Percentiles rank a stretch among this genome's conserved stretches.
These are phyloP conservation scores for Julus scanicus DNA, from an alignment of 2,888 invertebrate genomes.

Conservation along the genomic window DNA sequence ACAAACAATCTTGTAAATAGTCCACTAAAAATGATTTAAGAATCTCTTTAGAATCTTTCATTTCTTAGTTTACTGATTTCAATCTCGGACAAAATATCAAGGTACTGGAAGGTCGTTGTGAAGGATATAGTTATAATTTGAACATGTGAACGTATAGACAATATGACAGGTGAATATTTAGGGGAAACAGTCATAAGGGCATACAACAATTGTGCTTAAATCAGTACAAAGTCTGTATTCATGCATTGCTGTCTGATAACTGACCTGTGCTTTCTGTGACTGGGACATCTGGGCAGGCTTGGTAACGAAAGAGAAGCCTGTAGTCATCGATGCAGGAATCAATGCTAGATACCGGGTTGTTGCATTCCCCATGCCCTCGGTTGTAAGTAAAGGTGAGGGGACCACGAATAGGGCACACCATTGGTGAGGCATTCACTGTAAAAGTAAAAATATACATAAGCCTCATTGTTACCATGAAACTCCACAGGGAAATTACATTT, in stretches of 20 bases:
- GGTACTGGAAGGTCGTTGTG: too few species aligned
- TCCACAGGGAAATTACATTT: background rate
- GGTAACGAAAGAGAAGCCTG: slow-evolving; percentile 87
- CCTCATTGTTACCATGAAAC: background rate
- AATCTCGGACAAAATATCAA: too few species aligned
- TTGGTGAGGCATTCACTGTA: slow-evolving; percentile 75
- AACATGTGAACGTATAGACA: too few species aligned
- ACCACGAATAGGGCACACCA: slow-evolving; percentile 89
- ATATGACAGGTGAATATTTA: too few species aligned
- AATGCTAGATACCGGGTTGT: slow-evolving; percentile 87
- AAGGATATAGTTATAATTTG: too few species aligned
- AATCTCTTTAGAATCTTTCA: too few species aligned
- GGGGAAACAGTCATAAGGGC: too few species aligned
- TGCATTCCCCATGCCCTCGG: slow-evolving; percentile 89
- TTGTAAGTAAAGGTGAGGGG: slow-evolving; percentile 94
- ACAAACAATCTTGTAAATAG: too few species aligned
- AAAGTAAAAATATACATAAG: slow-evolving; percentile 51
- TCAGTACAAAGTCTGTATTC: background rate
- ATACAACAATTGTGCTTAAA: too few species aligned
- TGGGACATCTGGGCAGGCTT: slow-evolving; percentile 92
- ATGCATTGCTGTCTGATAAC: slow-evolving; percentile 5
- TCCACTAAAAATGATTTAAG: too few species aligned
- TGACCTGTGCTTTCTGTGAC: slow-evolving; percentile 90
- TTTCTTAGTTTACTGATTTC: too few species aligned
- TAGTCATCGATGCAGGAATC: slow-evolving; percentile 95